Evolutionary conservation across 2,888 invertebrate species (phyloP).

Genomic region (Netelia fuscicornis): DNA sequence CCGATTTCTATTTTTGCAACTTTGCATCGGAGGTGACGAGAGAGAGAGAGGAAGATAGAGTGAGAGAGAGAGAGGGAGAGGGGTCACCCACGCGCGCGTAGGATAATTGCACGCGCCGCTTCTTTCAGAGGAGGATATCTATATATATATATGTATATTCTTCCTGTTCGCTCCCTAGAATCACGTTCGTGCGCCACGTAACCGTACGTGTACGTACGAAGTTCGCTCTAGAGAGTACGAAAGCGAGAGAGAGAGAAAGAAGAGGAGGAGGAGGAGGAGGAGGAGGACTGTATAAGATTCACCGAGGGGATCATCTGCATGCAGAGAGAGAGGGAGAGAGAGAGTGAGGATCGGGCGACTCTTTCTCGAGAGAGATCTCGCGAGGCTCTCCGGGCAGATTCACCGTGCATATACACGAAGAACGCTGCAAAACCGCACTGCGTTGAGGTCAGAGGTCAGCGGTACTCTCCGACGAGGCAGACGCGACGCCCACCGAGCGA

Average conservation of each 20-base stretch:
- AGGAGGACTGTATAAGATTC: constrained; percentile 66
- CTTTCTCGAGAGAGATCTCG: constrained; percentile 56
- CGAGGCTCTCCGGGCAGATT: constrained; percentile 57
- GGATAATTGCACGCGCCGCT: constrained; percentile 83
- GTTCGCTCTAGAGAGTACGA: constrained; percentile 71
- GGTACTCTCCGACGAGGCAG: constrained; percentile 82
- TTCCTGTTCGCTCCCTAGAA: constrained; percentile 64
- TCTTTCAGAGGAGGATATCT: constrained; percentile 24
- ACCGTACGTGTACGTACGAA: constrained; percentile 61
- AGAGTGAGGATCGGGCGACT: constrained; percentile 33
- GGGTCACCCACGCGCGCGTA: constrained; percentile 84
- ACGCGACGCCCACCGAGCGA: constrained; percentile 84
- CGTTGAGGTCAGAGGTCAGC: constrained; percentile 82
- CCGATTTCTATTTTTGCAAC: constrained; percentile 46
- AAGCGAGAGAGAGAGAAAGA: constrained; percentile 57
- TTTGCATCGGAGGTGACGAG: constrained; percentile 41
- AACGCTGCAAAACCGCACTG: constrained; percentile 54
- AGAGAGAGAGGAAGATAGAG: constrained; percentile 10
- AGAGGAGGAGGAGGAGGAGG: constrained; percentile 63
- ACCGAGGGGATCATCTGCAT: constrained; percentile 71
- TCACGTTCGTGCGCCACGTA: constrained; percentile 66
- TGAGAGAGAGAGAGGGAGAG: constrained; percentile 75
- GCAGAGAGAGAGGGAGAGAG: constrained; percentile 51
- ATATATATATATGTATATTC: constrained; percentile 57
- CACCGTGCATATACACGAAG: constrained; percentile 30